Evolutionary conservation across 35 echinoderm and acorn worm genomes (phyloP).

Genomic region (Apostichopus japonicus): DNA sequence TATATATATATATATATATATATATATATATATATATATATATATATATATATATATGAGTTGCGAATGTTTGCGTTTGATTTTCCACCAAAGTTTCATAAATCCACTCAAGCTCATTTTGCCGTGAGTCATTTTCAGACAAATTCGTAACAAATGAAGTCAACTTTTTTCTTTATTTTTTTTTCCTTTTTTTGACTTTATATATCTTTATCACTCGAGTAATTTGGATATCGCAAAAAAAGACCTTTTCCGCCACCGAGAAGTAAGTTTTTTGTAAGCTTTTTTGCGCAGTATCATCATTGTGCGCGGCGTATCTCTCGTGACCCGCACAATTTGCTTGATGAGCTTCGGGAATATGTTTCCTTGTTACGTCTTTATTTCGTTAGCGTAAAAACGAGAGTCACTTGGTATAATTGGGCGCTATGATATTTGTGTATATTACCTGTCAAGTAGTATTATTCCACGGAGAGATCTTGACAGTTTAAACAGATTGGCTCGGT

Average conservation of each 20-base stretch:
- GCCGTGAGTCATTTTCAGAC: slow-evolving; percentile 15
- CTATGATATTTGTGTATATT: slow-evolving; percentile 69
- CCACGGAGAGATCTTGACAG: slow-evolving; percentile 54
- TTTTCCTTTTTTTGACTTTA: not conserved
- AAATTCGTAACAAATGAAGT: slow-evolving; percentile 47
- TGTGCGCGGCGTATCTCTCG: not conserved
- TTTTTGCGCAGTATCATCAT: not conserved
- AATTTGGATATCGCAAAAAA: slow-evolving; percentile 31
- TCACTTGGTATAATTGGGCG: slow-evolving; percentile 58
- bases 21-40: too few relatives aligned
- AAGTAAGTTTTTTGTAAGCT: not conserved
- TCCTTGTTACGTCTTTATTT: slow-evolving; percentile 49
- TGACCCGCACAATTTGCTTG: slow-evolving; percentile 52
- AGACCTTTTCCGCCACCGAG: not conserved
- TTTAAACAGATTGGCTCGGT: slow-evolving; percentile 57
- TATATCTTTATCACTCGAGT: slow-evolving; percentile 4
- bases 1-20: too few relatives aligned
- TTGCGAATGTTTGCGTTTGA: not conserved
- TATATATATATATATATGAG: too few relatives aligned
- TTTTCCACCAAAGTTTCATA: not conserved
- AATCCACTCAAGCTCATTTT: not conserved
- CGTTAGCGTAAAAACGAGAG: slow-evolving; percentile 48
- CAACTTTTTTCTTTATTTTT: not conserved
- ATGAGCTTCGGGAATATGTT: slow-evolving; percentile 42
- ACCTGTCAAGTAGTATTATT: slow-evolving; percentile 64